phyloP scores from a whole-genome alignment of 2,797 vertebrate genomes.

The Numenius phaeopus region DNA sequence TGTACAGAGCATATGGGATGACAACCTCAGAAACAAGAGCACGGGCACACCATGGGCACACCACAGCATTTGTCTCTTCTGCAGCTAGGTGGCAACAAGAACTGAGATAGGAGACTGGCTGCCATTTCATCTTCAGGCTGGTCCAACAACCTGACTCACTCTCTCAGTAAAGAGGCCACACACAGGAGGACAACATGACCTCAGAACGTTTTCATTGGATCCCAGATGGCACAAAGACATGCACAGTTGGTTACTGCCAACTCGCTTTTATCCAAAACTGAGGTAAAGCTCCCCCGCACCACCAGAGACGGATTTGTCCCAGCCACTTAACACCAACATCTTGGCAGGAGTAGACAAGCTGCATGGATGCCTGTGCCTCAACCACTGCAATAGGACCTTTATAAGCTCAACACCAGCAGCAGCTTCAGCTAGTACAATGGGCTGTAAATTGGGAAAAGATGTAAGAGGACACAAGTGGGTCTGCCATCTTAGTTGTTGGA shows the following conservation, averaged over 20 bases:
- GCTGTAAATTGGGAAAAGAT: background rate
- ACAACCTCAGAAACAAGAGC: background rate
- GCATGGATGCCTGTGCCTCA: background rate
- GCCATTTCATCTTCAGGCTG: background rate
- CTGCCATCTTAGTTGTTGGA: background rate
- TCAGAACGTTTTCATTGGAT: background rate
- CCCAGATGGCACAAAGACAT: background rate
- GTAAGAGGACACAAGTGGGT: background rate
- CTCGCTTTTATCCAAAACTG: background rate
- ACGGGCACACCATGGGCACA: background rate
- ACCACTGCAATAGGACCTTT: background rate
- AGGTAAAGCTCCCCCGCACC: background rate
- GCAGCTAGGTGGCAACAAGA: conserved; percentile 6
- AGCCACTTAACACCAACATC: background rate
- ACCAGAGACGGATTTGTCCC: background rate
- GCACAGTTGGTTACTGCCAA: background rate
- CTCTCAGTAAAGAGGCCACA: background rate
- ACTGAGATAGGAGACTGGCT: background rate
- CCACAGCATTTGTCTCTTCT: background rate
- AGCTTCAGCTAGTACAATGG: background rate
- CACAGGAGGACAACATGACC: rapidly evolving
- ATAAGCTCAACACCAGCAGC: background rate
- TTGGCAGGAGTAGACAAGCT: background rate
- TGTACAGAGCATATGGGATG: background rate
- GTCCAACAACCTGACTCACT: background rate